A percentile compares a stretch with the other conserved stretches of the same genome.
Conservation (phyloP, 2,888 invertebrate species). For the Caenorhabditis parvicauda region DNA sequence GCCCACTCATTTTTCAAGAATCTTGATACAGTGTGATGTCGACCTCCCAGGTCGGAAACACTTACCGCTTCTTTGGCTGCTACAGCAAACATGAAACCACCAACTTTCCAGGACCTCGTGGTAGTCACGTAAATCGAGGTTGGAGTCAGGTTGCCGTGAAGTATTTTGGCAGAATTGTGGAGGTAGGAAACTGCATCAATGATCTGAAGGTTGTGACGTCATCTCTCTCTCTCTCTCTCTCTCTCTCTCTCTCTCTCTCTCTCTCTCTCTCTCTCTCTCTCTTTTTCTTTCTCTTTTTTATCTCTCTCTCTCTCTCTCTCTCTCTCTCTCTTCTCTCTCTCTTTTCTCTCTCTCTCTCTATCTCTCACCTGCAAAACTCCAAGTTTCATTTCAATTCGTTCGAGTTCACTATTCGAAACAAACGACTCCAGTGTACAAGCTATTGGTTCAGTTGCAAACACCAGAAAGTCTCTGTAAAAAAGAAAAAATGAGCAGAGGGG, state of each 20-base stretch:
- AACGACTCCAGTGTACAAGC: constrained; percentile 42
- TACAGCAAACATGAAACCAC: constrained; percentile 82
- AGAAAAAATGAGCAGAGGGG: not conserved
- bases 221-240: not conserved
- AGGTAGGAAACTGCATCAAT: constrained; percentile 89
- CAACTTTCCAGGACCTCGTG: constrained; percentile 91
- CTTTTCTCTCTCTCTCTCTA: not conserved
- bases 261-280: constrained; percentile 12
- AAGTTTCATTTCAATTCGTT: constrained; percentile 57
- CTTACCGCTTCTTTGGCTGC: constrained; percentile 51
- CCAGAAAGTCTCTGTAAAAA: constrained; percentile 32
- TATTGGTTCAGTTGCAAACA: constrained; percentile 38
- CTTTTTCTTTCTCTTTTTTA: not conserved
- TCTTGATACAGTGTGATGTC: not conserved
- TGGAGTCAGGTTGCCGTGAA: constrained; percentile 92
- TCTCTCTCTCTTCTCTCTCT: too few species aligned
- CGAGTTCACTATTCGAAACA: constrained; percentile 45
- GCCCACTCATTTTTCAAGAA: too few species aligned
- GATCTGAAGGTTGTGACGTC: constrained; percentile 63
- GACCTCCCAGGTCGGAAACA: not conserved
- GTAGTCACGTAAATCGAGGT: constrained; percentile 86
- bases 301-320: not conserved
- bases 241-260: constrained; percentile 9
- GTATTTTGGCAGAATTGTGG: constrained; percentile 81
- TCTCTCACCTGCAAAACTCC: constrained; percentile 51